Evolutionary conservation across 35 echinoderm and acorn worm species (phyloP), one percentile per base, ranked within the genome.

Genomic region (Lytechinus variegatus): DNA sequence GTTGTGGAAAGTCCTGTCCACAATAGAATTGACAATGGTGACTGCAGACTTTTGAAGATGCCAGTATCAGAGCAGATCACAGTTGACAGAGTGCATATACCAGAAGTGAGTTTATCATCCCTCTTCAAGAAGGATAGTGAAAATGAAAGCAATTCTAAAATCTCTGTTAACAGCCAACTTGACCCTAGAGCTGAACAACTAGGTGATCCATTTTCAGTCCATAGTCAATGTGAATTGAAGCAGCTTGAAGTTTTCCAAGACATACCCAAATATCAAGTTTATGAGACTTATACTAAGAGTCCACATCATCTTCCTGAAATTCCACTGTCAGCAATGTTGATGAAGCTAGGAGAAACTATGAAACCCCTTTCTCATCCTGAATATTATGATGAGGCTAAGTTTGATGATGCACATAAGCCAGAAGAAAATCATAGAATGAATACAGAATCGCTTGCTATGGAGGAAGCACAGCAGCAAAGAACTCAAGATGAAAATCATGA

Each of bases 1-100:
- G 66, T 79, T 79, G 1, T 24, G 19, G 66, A 79, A 14, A 79
- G 19, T 24, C 66, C 66, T n/a, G n/a, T 79, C 66, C 19, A n/a
- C 66, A 24, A 79, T 24, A 79, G 3, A 79, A 79, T 9, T 90
- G 88, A 44, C 13, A 90, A 21, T 90, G 88, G 14, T 9, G 9
- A 54, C 21, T 52, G n/a, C 52, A 54, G 52, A 90, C 28, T 12
- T 27, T 54, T 90, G 88, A 28, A 54, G 92, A 56, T 19, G 21
- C 52, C 9, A 56, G 52, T 28, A 93, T 93, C 53, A 93, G 92
- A 93, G 10, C 27, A 55, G n/a, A 93, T 93, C 27, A 57, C 92
- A 93, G 92, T 27, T 54, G 9, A 54, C 21, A 93, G 24, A 93
- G 92, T 93, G 54, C n/a, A 55, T 16, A 24, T 57, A 14, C 53